Percentiles rank a stretch among this genome's conserved stretches.
phyloP scores from a whole-genome alignment of 2,113 vertebrate genomes.

The Laticauda colubrina region DNA sequence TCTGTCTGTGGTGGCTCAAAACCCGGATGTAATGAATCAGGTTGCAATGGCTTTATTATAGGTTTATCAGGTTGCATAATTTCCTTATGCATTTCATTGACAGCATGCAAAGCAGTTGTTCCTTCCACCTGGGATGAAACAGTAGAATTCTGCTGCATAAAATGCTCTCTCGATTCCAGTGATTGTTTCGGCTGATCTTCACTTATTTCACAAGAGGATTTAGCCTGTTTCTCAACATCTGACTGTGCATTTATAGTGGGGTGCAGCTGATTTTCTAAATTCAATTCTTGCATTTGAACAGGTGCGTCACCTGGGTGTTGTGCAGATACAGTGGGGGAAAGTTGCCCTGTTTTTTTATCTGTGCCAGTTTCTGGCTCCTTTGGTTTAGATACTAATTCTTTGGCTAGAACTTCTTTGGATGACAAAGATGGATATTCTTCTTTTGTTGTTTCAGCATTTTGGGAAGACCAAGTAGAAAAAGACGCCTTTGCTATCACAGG shows the following conservation, averaged over 20 bases:
- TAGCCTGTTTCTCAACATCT: background rate
- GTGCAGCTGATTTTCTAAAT: background rate
- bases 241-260: background rate
- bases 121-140: background rate
- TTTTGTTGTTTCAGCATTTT: conserved; percentile 1
- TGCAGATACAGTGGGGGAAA: background rate
- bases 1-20: background rate
- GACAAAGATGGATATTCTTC: background rate
- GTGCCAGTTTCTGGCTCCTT: background rate
- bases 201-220: background rate
- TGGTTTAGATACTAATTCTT: background rate
- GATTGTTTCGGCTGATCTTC: background rate
- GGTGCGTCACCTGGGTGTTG: background rate
- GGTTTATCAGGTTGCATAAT: conserved; percentile 10
- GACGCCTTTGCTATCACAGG: background rate
- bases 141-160: conserved; percentile 1
- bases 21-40: background rate
- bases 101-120: conserved; percentile 1
- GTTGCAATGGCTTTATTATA: background rate
- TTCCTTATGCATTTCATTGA: conserved; percentile 22
- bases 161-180: background rate
- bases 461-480: background rate
- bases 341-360: background rate
- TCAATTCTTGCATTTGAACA: background rate
- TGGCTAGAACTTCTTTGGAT: background rate